Conservation (phyloP, 2,797 vertebrate genomes). For the Aldrovandia affinis region DNA sequence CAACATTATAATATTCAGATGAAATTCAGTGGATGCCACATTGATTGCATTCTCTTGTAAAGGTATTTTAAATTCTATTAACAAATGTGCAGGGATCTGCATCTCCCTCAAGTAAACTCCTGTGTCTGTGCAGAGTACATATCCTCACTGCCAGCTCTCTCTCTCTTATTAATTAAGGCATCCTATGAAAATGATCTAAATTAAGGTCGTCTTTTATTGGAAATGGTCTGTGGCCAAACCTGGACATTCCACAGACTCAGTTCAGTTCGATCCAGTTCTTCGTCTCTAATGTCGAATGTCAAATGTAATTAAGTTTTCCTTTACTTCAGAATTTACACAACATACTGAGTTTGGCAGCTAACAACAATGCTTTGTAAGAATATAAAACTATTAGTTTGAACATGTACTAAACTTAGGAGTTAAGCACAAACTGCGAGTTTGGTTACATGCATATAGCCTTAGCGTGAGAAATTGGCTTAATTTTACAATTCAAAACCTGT, state of each 20-base stretch:
- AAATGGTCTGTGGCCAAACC: background rate
- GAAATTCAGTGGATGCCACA: too few species aligned
- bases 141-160: too few species aligned
- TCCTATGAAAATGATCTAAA: too few species aligned
- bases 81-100: too few species aligned
- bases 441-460: too few species aligned
- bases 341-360: background rate
- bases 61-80: too few species aligned
- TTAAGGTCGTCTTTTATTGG: too few species aligned
- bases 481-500: constrained; percentile 14
- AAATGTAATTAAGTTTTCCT: background rate
- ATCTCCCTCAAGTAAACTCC: too few species aligned
- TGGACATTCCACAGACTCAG: background rate
- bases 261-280: background rate
- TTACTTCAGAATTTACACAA: background rate
- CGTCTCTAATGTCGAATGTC: background rate
- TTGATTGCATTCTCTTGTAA: too few species aligned
- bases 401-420: background rate
- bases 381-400: background rate
- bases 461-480: constrained; percentile 8
- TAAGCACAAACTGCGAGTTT: too few species aligned
- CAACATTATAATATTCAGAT: too few species aligned
- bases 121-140: too few species aligned
- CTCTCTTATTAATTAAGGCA: constrained; percentile 23
- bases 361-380: background rate